Evolutionary conservation across 2,113 vertebrate genomes (phyloP).

Genomic region (Patagioenas fasciata): DNA sequence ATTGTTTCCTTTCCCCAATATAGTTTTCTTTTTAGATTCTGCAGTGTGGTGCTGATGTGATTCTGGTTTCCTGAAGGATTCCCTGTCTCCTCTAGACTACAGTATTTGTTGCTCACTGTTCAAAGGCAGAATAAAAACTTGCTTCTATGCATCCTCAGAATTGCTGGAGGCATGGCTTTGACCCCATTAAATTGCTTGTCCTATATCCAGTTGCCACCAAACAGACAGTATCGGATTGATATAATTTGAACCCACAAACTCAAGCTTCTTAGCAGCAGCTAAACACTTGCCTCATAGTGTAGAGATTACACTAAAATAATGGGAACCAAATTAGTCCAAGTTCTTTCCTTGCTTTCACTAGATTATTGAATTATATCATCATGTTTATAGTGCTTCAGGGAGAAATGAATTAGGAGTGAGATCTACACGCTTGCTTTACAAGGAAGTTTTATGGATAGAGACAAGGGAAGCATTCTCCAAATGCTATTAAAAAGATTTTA

Average conservation of each 20-base stretch:
- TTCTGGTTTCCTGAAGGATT: constrained; percentile 24
- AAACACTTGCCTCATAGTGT: neutral
- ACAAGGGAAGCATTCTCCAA: constrained; percentile 19
- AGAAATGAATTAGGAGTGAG: constrained; percentile 44
- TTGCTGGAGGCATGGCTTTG: neutral
- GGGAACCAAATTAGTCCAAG: constrained; percentile 5
- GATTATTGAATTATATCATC: constrained; percentile 54
- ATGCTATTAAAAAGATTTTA: constrained; percentile 4
- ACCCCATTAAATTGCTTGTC: neutral
- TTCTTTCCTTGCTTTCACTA: constrained; percentile 46
- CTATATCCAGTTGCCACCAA: neutral
- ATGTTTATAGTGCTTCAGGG: constrained; percentile 42
- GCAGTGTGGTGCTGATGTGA: neutral
- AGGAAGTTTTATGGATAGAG: constrained; percentile 7
- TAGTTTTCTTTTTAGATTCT: neutral
- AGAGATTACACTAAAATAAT: neutral
- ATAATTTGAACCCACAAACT: neutral
- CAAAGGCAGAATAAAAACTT: neutral
- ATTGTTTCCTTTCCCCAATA: neutral
- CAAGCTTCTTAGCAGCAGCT: neutral
- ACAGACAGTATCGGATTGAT: neutral
- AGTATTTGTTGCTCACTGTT: neutral
- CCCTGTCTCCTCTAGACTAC: neutral
- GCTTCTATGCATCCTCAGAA: neutral
- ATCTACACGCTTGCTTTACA: constrained; percentile 9